Evolutionary conservation across 2,797 vertebrate species (phyloP).

Genomic region (Poecilia velifera): DNA sequence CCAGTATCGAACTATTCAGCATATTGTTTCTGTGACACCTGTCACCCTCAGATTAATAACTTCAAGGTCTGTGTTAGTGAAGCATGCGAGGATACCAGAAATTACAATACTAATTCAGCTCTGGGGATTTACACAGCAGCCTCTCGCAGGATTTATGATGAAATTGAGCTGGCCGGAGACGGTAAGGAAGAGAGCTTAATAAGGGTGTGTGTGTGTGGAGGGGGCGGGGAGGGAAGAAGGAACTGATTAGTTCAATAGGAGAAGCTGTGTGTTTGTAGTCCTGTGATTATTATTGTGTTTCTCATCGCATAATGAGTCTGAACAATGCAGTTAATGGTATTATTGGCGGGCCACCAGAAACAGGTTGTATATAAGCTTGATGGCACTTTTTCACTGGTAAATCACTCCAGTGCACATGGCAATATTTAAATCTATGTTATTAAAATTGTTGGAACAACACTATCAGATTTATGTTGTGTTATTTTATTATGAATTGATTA

Average conservation of each 20-base stretch:
- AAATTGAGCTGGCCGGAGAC: slow-evolving; percentile 42
- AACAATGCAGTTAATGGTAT: slow-evolving; percentile 86
- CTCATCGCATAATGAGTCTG: slow-evolving; percentile 83
- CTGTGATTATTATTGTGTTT: slow-evolving; percentile 83
- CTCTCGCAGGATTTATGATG: slow-evolving; percentile 74
- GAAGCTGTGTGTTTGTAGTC: slow-evolving; percentile 80
- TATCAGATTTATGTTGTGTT: slow-evolving; percentile 82
- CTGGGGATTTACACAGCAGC: slow-evolving; percentile 70
- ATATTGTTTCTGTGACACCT: slow-evolving; percentile 79
- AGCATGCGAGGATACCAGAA: slow-evolving; percentile 73
- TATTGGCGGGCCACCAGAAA: slow-evolving; percentile 83
- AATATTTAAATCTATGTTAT: slow-evolving; percentile 84
- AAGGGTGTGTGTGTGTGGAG: slow-evolving; percentile 35
- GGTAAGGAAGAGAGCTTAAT: slow-evolving; percentile 67
- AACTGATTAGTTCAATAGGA: slow-evolving; percentile 82
- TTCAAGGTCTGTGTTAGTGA: slow-evolving; percentile 71
- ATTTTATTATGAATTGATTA: slow-evolving; percentile 84
- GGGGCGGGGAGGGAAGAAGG: slow-evolving; percentile 36
- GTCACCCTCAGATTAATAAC: slow-evolving; percentile 78
- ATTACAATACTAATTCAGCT: slow-evolving; percentile 81
- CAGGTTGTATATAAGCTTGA: slow-evolving; percentile 78
- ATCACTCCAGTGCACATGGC: slow-evolving; percentile 82
- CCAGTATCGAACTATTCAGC: slow-evolving; percentile 64
- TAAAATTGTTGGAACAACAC: slow-evolving; percentile 84
- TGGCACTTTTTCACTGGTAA: slow-evolving; percentile 83